Percentiles rank a stretch among this genome's conserved stretches.
Conservation (phyloP, 2,888 invertebrate species). For the Drosophila rubida region DNA sequence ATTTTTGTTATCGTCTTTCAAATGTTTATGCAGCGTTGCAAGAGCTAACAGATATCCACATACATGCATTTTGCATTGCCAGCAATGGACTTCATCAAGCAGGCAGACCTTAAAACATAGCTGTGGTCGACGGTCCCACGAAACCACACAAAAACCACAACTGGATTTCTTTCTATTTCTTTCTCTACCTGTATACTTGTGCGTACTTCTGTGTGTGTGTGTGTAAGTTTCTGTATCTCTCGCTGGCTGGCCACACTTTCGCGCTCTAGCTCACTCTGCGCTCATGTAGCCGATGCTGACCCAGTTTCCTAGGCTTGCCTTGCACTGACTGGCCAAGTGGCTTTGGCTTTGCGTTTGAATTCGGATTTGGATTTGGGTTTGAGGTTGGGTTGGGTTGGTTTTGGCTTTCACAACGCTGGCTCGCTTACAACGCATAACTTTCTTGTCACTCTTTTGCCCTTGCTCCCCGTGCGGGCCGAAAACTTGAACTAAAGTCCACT, state of each 20-base stretch:
- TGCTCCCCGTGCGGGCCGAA: neutral
- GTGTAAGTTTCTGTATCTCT: conserved; percentile 20
- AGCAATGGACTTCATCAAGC: conserved; percentile 20
- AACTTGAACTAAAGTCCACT: conserved; percentile 20
- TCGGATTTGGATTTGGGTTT: conserved; percentile 28
- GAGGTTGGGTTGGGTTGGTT: conserved; percentile 28
- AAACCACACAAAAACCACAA: conserved; percentile 58
- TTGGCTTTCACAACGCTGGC: conserved; percentile 38
- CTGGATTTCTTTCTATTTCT: conserved; percentile 60
- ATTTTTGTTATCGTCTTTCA: conserved; percentile 40
- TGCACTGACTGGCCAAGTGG: conserved; percentile 57
- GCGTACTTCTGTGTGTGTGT: neutral
- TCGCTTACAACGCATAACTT: conserved; percentile 35
- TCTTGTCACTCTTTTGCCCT: conserved; percentile 41
- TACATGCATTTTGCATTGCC: conserved; percentile 11
- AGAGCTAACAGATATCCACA: conserved; percentile 33
- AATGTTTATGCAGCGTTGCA: conserved; percentile 47
- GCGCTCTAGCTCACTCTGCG: conserved; percentile 51
- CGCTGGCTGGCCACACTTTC: conserved; percentile 38
- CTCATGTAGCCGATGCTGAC: conserved; percentile 55
- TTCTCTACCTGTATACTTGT: conserved; percentile 34
- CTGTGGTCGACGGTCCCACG: conserved; percentile 36
- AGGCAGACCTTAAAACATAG: conserved; percentile 25
- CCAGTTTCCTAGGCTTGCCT: conserved; percentile 62
- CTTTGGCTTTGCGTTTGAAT: conserved; percentile 39